phyloP scores from a whole-genome alignment of 1,140 invertebrate species.

The Drosophila funebris region DNA sequence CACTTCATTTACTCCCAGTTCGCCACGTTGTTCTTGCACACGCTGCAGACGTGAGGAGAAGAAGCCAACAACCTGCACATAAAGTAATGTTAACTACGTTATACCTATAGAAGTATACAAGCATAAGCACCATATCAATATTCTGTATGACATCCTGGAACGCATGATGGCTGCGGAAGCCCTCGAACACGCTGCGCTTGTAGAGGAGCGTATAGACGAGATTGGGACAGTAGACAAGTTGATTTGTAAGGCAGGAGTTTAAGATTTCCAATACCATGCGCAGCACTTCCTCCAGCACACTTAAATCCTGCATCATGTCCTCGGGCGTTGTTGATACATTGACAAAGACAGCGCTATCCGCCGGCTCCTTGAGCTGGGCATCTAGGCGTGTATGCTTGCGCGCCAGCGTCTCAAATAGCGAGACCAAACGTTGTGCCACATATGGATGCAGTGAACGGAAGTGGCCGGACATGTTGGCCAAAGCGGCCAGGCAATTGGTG shows the following conservation, averaged over 20 bases:
- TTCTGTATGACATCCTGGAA: constrained; percentile 99
- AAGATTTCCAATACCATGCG: constrained; percentile 98
- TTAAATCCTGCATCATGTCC: constrained; percentile 92
- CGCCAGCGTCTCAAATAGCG: constrained; percentile 93
- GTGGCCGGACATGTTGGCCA: constrained; percentile 99
- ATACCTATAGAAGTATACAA: neutral
- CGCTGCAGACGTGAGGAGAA: constrained; percentile 91
- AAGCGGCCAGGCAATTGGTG: constrained; percentile 97
- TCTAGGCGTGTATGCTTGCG: constrained; percentile 90
- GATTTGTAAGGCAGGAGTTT: constrained; percentile 95
- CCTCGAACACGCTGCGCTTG: constrained; percentile 95
- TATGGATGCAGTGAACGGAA: constrained; percentile 97
- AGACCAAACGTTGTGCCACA: constrained; percentile 96
- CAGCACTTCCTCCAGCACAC: constrained; percentile 98
- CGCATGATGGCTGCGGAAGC: constrained; percentile 93
- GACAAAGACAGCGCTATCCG: constrained; percentile 71
- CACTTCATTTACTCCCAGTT: constrained; percentile 93
- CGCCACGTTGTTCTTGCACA: constrained; percentile 87
- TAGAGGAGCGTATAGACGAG: constrained; percentile 98
- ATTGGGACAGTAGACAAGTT: constrained; percentile 96
- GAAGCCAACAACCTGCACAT: constrained; percentile 91
- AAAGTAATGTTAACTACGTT: no score
- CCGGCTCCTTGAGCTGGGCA: constrained; percentile 80
- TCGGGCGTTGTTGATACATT: constrained; percentile 78
- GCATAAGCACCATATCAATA: constrained; percentile 92